phyloP scores from a whole-genome alignment of 2,113 vertebrate species.

The Psittacula cyanocephala region DNA sequence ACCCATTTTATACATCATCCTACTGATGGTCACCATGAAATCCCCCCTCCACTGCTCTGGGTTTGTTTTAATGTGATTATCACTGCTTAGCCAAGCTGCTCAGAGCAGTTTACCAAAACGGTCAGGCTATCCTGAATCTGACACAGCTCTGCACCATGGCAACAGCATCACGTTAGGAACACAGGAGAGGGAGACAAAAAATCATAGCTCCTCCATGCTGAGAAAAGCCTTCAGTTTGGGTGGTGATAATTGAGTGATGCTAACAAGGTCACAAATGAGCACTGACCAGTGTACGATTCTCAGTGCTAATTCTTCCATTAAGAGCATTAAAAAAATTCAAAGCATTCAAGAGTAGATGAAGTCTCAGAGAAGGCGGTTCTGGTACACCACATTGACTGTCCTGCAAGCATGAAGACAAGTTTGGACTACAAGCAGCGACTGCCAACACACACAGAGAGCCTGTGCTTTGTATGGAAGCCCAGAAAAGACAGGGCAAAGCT shows the following conservation, averaged over 20 bases:
- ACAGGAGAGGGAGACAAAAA: not conserved
- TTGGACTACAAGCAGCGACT: not conserved
- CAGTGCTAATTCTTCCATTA: not conserved
- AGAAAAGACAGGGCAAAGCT: not conserved
- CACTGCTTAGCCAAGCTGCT: constrained; percentile 39
- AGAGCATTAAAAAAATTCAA: not conserved
- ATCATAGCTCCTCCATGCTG: not conserved
- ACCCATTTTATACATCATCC: not conserved
- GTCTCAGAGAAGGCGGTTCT: not conserved
- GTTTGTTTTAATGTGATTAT: constrained; percentile 40
- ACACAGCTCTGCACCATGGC: constrained; percentile 14
- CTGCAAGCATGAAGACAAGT: not conserved
- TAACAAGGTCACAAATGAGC: not conserved
- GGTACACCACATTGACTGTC: not conserved
- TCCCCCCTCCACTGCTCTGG: not conserved
- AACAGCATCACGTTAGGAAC: not conserved
- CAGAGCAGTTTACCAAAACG: constrained; percentile 47
- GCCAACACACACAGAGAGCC: not conserved
- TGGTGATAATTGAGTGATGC: not conserved
- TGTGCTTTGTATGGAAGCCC: not conserved
- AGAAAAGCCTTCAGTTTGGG: not conserved
- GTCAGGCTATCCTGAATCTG: constrained; percentile 54
- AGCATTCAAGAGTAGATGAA: constrained; percentile 10
- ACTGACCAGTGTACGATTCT: not conserved
- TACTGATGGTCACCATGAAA: not conserved